These are phyloP conservation scores for Enteromius fasciolatus DNA, from an alignment of 2,797 vertebrate genomes.

Conservation along the genomic window DNA sequence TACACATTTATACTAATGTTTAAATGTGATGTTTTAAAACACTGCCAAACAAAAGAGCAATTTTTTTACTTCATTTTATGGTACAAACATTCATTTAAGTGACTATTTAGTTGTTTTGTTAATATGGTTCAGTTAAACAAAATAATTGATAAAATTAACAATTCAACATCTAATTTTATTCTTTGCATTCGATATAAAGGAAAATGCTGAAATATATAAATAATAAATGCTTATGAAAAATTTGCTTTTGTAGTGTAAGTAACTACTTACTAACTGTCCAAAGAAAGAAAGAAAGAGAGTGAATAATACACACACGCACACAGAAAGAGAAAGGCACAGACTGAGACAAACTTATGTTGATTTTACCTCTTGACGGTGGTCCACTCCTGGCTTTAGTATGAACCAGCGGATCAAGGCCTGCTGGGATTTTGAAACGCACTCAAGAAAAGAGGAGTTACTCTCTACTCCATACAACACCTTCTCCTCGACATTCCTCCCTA, in stretches of 20 bases:
- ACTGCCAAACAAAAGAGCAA: neutral
- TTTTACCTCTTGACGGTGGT: conserved; percentile 87
- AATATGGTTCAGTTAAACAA: neutral
- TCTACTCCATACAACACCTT: conserved; percentile 94
- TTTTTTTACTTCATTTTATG: neutral
- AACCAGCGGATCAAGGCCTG: conserved; percentile 85
- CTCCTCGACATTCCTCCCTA: conserved; percentile 86
- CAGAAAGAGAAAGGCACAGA: neutral
- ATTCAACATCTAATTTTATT: neutral
- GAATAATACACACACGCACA: neutral
- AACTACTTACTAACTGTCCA: neutral
- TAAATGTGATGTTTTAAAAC: neutral
- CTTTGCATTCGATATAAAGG: neutral
- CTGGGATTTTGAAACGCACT: conserved; percentile 96
- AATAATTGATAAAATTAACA: neutral
- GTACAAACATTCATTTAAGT: neutral
- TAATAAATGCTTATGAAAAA: neutral
- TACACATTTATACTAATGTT: neutral
- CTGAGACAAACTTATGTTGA: neutral
- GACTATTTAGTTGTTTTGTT: neutral
- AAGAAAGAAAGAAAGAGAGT: neutral
- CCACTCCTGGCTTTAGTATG: conserved; percentile 73
- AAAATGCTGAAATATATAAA: neutral
- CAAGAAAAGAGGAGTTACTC: conserved; percentile 96
- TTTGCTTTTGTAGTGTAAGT: neutral